Evolutionary conservation across 2,797 vertebrate species (phyloP).

Genomic region (Delichon dasypus): DNA sequence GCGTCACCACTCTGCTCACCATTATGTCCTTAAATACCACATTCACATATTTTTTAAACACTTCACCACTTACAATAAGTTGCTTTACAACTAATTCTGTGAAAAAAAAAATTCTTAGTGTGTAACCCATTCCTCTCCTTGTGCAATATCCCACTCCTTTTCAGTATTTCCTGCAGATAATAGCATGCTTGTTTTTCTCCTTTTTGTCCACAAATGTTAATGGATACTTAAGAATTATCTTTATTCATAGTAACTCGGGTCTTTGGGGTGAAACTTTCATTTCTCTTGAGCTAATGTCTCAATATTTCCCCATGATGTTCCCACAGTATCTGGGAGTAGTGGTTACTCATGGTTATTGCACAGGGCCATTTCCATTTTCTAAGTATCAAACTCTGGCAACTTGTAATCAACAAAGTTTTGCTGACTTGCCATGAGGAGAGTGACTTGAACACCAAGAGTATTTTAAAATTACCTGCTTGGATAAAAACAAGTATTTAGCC

Average conservation of each 20-base stretch:
- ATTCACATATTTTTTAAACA: background rate
- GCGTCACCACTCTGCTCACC: background rate
- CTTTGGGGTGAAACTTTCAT: background rate
- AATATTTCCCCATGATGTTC: background rate
- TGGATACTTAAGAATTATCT: background rate
- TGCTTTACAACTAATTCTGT: background rate
- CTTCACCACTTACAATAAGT: too few species aligned
- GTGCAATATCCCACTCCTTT: background rate
- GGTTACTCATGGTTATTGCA: background rate
- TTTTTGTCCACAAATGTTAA: background rate
- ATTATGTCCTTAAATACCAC: background rate
- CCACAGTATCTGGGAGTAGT: background rate
- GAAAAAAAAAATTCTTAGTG: accelerated
- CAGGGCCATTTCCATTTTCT: background rate
- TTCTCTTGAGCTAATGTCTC: background rate
- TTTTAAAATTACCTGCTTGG: background rate
- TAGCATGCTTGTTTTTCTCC: background rate
- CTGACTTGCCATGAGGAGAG: background rate
- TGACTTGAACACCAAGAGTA: background rate
- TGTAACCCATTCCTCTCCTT: background rate
- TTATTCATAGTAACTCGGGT: background rate
- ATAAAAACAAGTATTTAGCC: background rate
- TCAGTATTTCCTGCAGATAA: background rate
- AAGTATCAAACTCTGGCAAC: background rate
- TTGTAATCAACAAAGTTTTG: background rate